A percentile compares a stretch with the other conserved stretches of the same genome.
Conservation (phyloP, 1,140 invertebrate species). For the Papilio glaucus region DNA sequence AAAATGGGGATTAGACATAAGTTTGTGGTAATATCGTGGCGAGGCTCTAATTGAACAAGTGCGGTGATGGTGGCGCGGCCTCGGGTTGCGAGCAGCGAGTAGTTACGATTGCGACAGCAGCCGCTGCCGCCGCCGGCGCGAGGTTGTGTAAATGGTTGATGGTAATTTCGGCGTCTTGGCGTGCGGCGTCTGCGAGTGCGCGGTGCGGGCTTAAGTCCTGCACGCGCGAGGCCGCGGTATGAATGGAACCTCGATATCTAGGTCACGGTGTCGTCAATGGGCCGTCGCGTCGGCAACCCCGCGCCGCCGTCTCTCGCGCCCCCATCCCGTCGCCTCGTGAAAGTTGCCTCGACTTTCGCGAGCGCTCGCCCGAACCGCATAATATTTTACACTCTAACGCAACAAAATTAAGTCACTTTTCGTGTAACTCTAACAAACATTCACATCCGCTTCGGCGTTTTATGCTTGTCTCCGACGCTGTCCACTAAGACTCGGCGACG, state of each 20-base stretch:
- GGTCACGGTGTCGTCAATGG: conserved; percentile 82
- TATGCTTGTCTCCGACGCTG: conserved; percentile 69
- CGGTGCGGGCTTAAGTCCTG: conserved; percentile 62
- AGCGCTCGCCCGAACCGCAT: conserved; percentile 50
- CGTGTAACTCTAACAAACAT: conserved; percentile 57
- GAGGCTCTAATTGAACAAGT: conserved; percentile 81
- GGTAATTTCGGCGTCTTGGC: conserved; percentile 64
- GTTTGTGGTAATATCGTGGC: conserved; percentile 51
- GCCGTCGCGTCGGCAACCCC: conserved; percentile 72
- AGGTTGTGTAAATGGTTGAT: conserved; percentile 74
- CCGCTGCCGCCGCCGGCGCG: conserved; percentile 60
- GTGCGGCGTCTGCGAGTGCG: conserved; percentile 53
- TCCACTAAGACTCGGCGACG: conserved; percentile 44
- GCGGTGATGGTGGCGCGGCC: conserved; percentile 71
- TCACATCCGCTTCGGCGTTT: conserved; percentile 80
- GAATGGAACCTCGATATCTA: conserved; percentile 79
- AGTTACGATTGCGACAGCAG: conserved; percentile 75
- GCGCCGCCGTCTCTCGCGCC: conserved; percentile 70
- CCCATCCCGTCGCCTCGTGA: conserved; percentile 76
- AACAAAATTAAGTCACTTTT: conserved; percentile 74
- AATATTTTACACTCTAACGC: conserved; percentile 70
- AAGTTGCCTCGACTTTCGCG: conserved; percentile 82
- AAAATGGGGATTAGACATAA: not conserved
- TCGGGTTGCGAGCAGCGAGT: conserved; percentile 52
- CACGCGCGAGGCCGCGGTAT: conserved; percentile 71